These are phyloP conservation scores for Platycheirus rosarum DNA, from an alignment of 2,888 invertebrate species.

Conservation along the genomic window DNA sequence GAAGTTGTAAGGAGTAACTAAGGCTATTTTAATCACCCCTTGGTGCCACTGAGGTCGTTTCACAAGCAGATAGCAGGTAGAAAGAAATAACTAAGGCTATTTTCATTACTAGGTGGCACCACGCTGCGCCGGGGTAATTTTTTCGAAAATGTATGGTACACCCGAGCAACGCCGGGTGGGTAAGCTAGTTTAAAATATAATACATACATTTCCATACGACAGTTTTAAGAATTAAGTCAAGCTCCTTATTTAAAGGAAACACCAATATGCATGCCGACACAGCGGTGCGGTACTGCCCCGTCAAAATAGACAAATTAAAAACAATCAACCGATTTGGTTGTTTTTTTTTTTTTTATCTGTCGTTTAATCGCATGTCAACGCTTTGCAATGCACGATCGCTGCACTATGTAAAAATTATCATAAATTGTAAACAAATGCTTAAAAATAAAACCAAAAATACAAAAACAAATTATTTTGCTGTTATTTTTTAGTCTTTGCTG, in stretches of 20 bases:
- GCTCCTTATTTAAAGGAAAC: constrained; percentile 48
- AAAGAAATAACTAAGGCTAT: no score
- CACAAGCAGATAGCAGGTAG: no score
- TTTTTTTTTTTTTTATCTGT: constrained; percentile 46
- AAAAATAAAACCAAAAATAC: constrained; percentile 28
- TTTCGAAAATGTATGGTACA: no score
- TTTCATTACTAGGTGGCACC: no score
- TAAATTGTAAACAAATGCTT: constrained; percentile 63
- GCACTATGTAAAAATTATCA: constrained; percentile 60
- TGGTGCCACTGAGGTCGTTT: no score
- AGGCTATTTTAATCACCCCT: no score
- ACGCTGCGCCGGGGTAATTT: no score
- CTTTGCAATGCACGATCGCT: constrained; percentile 45
- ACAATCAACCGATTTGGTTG: constrained; percentile 61
- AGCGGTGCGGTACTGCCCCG: constrained; percentile 25
- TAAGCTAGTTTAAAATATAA: no score
- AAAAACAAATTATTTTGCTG: constrained; percentile 32
- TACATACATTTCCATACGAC: no score
- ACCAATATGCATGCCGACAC: constrained; percentile 7
- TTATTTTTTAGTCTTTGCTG: constrained; percentile 37
- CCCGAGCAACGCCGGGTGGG: no score
- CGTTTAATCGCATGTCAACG: constrained; percentile 52
- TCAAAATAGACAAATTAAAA: constrained; percentile 69
- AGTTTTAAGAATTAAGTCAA: no score
- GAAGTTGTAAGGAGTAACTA: no score